Conservation (phyloP, 2,888 invertebrate species). For the Drosophila mercatorum region DNA sequence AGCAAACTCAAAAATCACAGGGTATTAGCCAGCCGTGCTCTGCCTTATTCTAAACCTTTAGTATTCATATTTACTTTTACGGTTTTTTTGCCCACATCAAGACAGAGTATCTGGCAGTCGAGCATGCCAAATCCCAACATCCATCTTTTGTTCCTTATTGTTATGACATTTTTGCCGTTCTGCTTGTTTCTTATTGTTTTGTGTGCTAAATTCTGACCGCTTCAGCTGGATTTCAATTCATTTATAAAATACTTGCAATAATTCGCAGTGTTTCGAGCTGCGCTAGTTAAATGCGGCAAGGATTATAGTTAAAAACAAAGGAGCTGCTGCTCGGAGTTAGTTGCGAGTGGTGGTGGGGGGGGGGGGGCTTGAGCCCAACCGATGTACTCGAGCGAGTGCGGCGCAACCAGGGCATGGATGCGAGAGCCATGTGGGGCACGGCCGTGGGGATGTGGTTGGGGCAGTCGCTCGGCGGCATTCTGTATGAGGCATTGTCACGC, state of each 20-base stretch:
- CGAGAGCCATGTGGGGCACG: conserved; percentile 7
- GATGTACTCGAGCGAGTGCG: conserved; percentile 29
- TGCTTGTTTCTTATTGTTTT: conserved; percentile 28
- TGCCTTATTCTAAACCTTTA: too few relatives aligned
- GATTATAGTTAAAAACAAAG: conserved; percentile 9
- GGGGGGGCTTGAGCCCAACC: conserved; percentile 3
- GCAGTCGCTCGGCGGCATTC: conserved; percentile 32
- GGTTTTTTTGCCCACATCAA: too few relatives aligned
- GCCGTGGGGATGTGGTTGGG: conserved; percentile 3
- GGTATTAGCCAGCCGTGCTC: too few relatives aligned
- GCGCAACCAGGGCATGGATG: neutral
- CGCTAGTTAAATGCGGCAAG: conserved; percentile 6
- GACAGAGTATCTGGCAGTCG: conserved; percentile 2
- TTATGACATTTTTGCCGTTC: conserved; percentile 23
- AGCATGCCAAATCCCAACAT: neutral
- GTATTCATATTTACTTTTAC: too few relatives aligned
- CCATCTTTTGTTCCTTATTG: conserved; percentile 26
- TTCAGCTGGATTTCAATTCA: conserved; percentile 27
- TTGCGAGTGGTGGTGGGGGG: neutral
- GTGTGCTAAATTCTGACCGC: conserved; percentile 31
- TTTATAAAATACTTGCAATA: conserved; percentile 16
- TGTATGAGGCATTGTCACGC: conserved; percentile 82
- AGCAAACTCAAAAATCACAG: too few relatives aligned
- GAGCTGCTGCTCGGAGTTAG: neutral
- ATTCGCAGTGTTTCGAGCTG: neutral